Evolutionary conservation across 2,113 vertebrate species (phyloP), one percentile per base, ranked within the genome.

Genomic region (Ciconia stormi): DNA sequence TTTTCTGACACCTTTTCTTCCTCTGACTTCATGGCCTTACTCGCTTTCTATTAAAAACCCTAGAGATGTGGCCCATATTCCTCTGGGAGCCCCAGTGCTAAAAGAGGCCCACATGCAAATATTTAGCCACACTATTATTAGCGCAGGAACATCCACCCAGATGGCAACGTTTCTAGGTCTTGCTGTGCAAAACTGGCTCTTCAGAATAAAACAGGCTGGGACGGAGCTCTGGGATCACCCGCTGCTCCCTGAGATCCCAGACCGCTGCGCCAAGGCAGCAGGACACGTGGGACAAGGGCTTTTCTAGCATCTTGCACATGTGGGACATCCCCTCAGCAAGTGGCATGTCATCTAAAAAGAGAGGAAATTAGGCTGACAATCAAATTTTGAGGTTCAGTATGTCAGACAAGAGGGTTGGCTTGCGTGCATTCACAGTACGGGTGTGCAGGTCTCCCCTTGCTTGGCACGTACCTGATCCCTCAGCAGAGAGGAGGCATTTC

Each of bases 31-130:
- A 11, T 66, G 65, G 89, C 73, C 70, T 86, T 18, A 6, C 83
- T 94, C 7, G n/a, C 94, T 94, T 95, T 94, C 97, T 97, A 97
- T 92, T 97, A 96, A 96, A 96, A 97, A 86, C 65, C 58, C 83
- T 65, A 84, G 76, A 91, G 91, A 89, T 40, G 38, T 71, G 77
- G 73, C 95, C 61, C 13, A 7, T 78, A 58, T 87, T 89, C 91
- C 94, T 67, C 78, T 46, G 93, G 78, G 91, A 97, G 53, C 50
- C n/a, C 17, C 66, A 89, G 74, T 22, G 63, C 95, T 95, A 78
- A 92, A 71, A 95, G 80, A 71, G 55, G 83, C 85, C 53, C 71
- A 65, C 83, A 86, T 92, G 78, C 95, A 97, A 97, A 96, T 96
- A 97, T 96, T 97, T 93, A 96, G 83, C 86, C 7, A 3, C 84